These are phyloP conservation scores for Parnassius apollo DNA, from an alignment of 2,888 invertebrate species.

Conservation along the genomic window DNA sequence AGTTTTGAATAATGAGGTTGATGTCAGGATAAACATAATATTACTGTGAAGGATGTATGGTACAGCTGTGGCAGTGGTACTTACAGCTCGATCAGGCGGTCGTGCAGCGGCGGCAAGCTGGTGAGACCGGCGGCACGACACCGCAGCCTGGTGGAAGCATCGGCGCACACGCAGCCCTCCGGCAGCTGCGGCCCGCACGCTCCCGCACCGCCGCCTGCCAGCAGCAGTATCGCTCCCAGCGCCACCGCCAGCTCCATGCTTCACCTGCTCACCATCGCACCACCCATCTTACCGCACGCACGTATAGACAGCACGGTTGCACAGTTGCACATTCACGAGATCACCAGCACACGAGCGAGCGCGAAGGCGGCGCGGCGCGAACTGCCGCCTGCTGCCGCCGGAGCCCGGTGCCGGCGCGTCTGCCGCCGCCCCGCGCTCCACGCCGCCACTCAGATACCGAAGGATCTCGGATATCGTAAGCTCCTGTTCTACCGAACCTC, in stretches of 20 bases:
- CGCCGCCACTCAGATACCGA: not conserved
- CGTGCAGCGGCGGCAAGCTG: slow-evolving; percentile 56
- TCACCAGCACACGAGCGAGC: slow-evolving; percentile 56
- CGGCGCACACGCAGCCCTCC: slow-evolving; percentile 37
- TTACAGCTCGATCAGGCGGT: slow-evolving; percentile 51
- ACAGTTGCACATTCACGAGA: slow-evolving; percentile 80
- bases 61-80: slow-evolving; percentile 32
- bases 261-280: slow-evolving; percentile 37
- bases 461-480: slow-evolving; percentile 17
- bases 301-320: slow-evolving; percentile 38
- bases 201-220: slow-evolving; percentile 30
- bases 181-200: slow-evolving; percentile 29
- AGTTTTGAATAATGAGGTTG: not conserved
- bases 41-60: not conserved
- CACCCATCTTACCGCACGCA: slow-evolving; percentile 55
- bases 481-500: slow-evolving; percentile 12
- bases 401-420: slow-evolving; percentile 22
- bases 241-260: slow-evolving; percentile 39
- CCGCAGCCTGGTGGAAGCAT: slow-evolving; percentile 35
- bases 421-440: slow-evolving; percentile 61
- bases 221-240: slow-evolving; percentile 33
- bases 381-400: slow-evolving; percentile 51
- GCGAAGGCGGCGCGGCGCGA: slow-evolving; percentile 34
- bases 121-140: slow-evolving; percentile 56
- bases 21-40: no score